Evolutionary conservation across 92 coral and sea anemone species (phyloP).

Genomic region (Bergia sp.): DNA sequence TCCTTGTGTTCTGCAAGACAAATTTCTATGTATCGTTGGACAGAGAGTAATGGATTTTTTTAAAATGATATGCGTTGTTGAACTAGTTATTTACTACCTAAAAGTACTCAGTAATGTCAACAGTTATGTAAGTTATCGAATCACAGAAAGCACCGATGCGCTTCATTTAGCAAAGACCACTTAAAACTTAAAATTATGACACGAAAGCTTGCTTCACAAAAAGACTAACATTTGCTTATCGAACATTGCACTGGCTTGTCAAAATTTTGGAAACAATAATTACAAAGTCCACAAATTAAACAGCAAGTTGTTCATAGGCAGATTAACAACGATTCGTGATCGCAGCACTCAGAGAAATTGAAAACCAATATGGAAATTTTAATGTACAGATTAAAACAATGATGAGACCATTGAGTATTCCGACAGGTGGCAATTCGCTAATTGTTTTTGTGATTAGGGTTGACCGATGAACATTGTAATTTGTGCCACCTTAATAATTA

Average conservation of each 20-base stretch:
- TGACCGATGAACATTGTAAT: background rate
- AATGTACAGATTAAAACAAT: background rate
- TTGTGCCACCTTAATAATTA: background rate
- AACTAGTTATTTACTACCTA: background rate
- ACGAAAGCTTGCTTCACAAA: background rate
- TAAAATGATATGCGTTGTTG: background rate
- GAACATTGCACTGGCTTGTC: background rate
- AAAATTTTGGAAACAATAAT: background rate
- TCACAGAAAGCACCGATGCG: background rate
- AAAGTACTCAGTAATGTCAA: background rate
- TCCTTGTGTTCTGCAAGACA: no score
- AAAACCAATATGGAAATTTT: background rate
- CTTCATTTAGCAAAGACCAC: background rate
- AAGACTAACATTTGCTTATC: background rate
- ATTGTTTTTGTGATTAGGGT: background rate
- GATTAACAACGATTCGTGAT: background rate
- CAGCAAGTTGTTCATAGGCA: background rate
- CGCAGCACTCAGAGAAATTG: background rate
- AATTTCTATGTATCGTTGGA: no score
- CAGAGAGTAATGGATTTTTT: no score
- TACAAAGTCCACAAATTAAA: no score
- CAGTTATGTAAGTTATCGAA: background rate
- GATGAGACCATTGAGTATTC: background rate
- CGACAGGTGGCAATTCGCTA: background rate
- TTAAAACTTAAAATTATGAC: background rate